Base-by-base conservation (phyloP, 2,888 invertebrate species). In the Melanophora roralis region DNA sequence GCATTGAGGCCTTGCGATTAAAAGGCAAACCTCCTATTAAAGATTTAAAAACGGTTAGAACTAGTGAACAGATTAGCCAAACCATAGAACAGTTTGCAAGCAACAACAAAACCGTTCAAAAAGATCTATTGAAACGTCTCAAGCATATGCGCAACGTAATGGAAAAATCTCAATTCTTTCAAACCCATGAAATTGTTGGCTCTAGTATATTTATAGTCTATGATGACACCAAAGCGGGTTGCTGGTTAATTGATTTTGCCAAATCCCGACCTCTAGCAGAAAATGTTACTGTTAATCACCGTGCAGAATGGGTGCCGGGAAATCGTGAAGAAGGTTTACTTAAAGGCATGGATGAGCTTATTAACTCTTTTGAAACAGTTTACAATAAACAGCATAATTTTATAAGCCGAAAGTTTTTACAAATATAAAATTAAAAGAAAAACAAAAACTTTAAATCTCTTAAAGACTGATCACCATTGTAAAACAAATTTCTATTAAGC, bases 181-280 rank as follows among this genome's bases (percentile, higher is more conserved):
- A 93, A 85, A 93, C 91, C 16, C 97, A 98, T 87, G 98, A 98
- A 92, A 96, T 98, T 75, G 94, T 97, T 85, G 97, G 97, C 38
- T 97, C 97, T 90, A 97, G 97, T 89, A 93, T 98, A 83, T 95
- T 99, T 85, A 94, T 99, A 85, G 95, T 98, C 80, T 97, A 97
- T 88, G 98, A 99, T 88, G 93, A 95, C 75, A 93, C 93, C 78
- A 94, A 94, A 85, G 95, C 95, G 38, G 97, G 97, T 23, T 97
- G 95, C 7, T 99, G 98, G 98, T 92, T 99, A 84, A 99, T 99
- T 81, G 99, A 99, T 89, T 99, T 99, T 88, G 98, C 98, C 57
- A 99, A 99, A 89, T 97, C 97, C 0, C 92, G 95, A 67, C 92
- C 92, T 65, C 91, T 98, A 55, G 94, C 95, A 0, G 92, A 93